phyloP scores from a whole-genome alignment of 2,113 vertebrate genomes.

The Pardalotus punctatus region DNA sequence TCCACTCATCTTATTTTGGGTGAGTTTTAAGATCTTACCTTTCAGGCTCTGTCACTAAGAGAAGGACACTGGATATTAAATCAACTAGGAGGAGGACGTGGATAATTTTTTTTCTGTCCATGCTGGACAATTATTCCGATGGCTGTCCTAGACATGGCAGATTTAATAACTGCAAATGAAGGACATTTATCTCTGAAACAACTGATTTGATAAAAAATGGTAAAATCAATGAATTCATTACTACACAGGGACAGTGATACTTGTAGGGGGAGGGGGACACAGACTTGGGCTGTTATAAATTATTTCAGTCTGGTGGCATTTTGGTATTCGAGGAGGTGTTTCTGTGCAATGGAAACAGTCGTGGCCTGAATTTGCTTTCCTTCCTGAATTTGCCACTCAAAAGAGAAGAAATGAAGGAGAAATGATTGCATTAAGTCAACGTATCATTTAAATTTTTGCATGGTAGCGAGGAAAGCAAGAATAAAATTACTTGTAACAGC shows the following conservation, averaged over 20 bases:
- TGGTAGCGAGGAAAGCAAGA: not conserved
- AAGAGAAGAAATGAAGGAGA: not conserved
- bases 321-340: not conserved
- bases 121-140: slow-evolving; percentile 8
- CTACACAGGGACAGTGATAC: not conserved
- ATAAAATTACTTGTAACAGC: not conserved
- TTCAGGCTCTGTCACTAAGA: not conserved
- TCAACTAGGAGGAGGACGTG: not conserved
- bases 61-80: not conserved
- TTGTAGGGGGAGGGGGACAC: not conserved
- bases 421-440: not conserved
- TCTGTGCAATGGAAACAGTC: not conserved
- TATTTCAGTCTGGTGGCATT: not conserved
- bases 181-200: slow-evolving; percentile 73
- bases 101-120: not conserved
- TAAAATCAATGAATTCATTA: slow-evolving; percentile 74
- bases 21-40: not conserved
- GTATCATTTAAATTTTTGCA: not conserved
- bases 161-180: slow-evolving; percentile 72
- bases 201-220: slow-evolving; percentile 61
- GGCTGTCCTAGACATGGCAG: slow-evolving; percentile 47
- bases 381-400: not conserved
- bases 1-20: not conserved
- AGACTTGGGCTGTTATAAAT: not conserved
- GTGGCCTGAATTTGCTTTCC: not conserved